Conservation (phyloP, 2,888 invertebrate species). For the Clistopyga incitator region DNA sequence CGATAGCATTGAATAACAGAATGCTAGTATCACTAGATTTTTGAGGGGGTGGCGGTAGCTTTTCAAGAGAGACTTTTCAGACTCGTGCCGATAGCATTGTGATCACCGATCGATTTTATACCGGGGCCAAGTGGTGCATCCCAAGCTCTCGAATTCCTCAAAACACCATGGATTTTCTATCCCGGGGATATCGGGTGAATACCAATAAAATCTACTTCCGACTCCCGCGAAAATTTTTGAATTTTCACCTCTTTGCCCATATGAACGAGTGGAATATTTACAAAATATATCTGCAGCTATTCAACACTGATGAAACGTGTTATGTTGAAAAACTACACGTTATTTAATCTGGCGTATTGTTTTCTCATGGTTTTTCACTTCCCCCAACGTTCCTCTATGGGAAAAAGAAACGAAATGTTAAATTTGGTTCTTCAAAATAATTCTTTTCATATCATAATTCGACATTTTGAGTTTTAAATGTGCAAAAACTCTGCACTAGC, state of each 20-base stretch:
- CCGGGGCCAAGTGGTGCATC: conserved; percentile 2
- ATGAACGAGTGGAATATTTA: no score
- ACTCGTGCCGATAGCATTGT: conserved; percentile 48
- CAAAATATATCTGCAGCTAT: no score
- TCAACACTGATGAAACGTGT: no score
- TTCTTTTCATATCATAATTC: no score
- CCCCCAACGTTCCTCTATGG: no score
- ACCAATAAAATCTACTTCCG: conserved; percentile 9
- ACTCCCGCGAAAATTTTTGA: neutral
- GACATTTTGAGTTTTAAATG: no score
- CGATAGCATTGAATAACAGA: conserved; percentile 66
- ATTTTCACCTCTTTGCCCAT: neutral
- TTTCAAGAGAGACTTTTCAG: neutral
- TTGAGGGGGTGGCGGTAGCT: conserved; percentile 13
- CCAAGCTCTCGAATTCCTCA: conserved; percentile 2
- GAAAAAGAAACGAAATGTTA: no score
- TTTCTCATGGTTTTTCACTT: no score
- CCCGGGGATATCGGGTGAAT: conserved; percentile 11
- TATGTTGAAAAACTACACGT: no score
- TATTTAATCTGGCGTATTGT: no score
- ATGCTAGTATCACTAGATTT: conserved; percentile 58
- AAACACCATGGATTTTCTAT: neutral
- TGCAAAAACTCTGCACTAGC: no score
- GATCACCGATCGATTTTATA: conserved; percentile 44
- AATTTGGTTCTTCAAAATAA: no score